Evolutionary conservation across 1,140 invertebrate species (phyloP), one percentile per base, ranked within the genome.

Genomic region (Portunus trituberculatus): DNA sequence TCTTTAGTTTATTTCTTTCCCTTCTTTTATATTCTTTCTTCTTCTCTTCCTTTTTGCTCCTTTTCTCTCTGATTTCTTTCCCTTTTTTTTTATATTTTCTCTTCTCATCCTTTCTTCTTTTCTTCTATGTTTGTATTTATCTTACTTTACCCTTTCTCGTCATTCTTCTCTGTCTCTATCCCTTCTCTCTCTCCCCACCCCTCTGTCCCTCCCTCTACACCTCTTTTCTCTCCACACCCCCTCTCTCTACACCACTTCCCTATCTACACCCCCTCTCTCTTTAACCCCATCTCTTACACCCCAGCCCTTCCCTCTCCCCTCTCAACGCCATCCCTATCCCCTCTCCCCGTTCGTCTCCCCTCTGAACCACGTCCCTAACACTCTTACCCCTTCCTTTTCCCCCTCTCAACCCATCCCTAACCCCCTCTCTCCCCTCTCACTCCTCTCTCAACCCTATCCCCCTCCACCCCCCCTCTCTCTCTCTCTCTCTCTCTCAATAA

Each of bases 181-280:
- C 67, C n/a, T n/a, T 76, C 67, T 76, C 67, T 76, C 67, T 76
- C 67, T 76, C 67, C n/a, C 67, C n/a, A 14, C n/a, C 67, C n/a
- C 67, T 76, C 67, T 76, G 12, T 76, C 67, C n/a, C 67, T 76
- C 67, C n/a, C 67, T 76, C 67, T n/a, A 76, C n/a, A n/a, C n/a
- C n/a, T n/a, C n/a, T n/a, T n/a, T n/a, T n/a, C n/a, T n/a, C n/a
- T n/a, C n/a, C n/a, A n/a, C n/a, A n/a, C n/a, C n/a, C n/a, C n/a
- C n/a, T n/a, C n/a, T n/a, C n/a, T n/a, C n/a, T n/a, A n/a, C n/a
- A n/a, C n/a, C n/a, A n/a, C n/a, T n/a, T n/a, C n/a, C n/a, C n/a
- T n/a, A n/a, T n/a, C n/a, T n/a, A n/a, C n/a, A n/a, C n/a, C n/a
- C n/a, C n/a, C n/a, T n/a, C n/a, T n/a, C n/a, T n/a, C n/a, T n/a